Evolutionary conservation across 1,140 invertebrate genomes (phyloP).

Genomic region (Andricus grossulariae): DNA sequence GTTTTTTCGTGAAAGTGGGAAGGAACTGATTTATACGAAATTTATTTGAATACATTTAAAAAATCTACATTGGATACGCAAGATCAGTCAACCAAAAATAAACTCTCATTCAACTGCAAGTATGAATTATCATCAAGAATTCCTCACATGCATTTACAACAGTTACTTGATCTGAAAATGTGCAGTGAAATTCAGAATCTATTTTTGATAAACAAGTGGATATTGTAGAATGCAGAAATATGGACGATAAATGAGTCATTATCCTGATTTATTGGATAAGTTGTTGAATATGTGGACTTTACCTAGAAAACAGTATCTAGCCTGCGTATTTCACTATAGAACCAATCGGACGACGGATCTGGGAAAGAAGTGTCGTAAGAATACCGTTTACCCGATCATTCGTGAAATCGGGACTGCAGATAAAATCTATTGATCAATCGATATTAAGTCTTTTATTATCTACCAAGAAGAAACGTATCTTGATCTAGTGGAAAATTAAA

Average conservation of each 20-base stretch:
- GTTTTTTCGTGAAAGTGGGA: too few relatives aligned
- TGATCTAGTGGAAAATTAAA: not conserved
- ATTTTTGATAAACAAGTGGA: not conserved
- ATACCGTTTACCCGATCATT: not conserved
- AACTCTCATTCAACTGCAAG: too few relatives aligned
- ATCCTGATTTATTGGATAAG: slow-evolving; percentile 4
- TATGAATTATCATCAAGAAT: too few relatives aligned
- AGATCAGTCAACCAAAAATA: too few relatives aligned
- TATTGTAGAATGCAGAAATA: not conserved
- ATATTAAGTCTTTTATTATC: slow-evolving; percentile 4
- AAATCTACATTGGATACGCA: too few relatives aligned
- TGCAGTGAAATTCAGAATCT: not conserved
- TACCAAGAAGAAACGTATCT: slow-evolving; percentile 16
- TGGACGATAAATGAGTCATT: not conserved
- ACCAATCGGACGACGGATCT: too few relatives aligned
- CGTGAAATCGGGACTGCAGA: slow-evolving; percentile 12
- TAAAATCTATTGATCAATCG: not conserved
- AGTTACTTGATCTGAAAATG: too few relatives aligned
- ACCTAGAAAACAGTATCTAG: too few relatives aligned
- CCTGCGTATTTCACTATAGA: too few relatives aligned
- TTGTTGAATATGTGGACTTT: not conserved
- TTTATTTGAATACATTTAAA: too few relatives aligned
- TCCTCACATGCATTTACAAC: too few relatives aligned
- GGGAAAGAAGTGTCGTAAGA: not conserved
- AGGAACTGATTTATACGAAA: too few relatives aligned